Conservation (phyloP, 2,113 vertebrate species). For the Acrocephalus arundinaceus region DNA sequence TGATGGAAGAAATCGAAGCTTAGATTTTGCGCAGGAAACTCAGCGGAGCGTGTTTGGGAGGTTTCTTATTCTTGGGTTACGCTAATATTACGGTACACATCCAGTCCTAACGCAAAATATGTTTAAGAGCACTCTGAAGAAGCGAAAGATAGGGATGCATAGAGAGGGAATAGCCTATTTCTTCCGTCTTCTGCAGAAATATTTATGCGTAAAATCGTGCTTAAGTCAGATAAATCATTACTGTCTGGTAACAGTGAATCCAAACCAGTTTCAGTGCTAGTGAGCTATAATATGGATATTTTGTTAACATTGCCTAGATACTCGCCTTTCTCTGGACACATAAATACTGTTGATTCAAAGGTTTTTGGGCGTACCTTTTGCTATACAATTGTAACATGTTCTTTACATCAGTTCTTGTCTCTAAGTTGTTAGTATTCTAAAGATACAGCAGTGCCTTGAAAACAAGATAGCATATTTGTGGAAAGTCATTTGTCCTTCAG, state of each 20-base stretch:
- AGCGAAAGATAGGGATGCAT: no score
- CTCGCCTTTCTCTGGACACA: not conserved
- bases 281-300: not conserved
- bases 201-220: not conserved
- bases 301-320: not conserved
- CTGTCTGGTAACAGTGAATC: not conserved
- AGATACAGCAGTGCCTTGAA: not conserved
- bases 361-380: not conserved
- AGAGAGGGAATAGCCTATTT: not conserved
- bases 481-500: not conserved
- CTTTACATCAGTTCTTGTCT: not conserved
- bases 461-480: accelerated
- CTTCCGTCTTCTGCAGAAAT: not conserved
- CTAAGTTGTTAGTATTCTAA: not conserved
- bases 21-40: not conserved
- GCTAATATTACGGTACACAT: not conserved
- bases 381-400: not conserved
- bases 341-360: not conserved
- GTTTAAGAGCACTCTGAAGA: not conserved
- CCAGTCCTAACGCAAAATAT: not conserved
- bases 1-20: not conserved
- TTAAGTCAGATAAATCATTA: not conserved
- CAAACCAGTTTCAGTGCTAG: not conserved
- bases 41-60: not conserved
- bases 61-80: not conserved